phyloP scores from a whole-genome alignment of 2,888 invertebrate species.

The Meteorus cinctellus region DNA sequence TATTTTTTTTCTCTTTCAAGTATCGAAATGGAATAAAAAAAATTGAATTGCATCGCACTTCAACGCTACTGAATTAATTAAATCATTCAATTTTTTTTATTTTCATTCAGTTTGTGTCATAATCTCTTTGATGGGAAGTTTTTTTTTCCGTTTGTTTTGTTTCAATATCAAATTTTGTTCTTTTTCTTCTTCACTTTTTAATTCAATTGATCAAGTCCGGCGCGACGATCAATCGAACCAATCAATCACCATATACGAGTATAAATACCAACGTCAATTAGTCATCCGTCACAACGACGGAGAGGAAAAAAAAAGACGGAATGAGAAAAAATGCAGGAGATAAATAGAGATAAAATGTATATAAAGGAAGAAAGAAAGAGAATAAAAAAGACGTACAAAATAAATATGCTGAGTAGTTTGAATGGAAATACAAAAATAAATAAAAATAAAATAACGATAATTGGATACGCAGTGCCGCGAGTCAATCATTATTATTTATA shows the following conservation, averaged over 20 bases:
- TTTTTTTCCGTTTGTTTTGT: no score
- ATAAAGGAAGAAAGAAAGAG: background rate
- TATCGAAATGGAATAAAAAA: no score
- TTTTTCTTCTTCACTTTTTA: background rate
- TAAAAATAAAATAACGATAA: conserved; percentile 18
- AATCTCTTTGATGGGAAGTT: no score
- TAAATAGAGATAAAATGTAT: background rate
- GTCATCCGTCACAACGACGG: conserved; percentile 1
- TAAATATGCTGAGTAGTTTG: conserved; percentile 25
- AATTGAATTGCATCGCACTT: no score
- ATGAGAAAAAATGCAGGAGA: conserved; percentile 3
- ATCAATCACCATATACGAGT: background rate
- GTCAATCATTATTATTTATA: conserved; percentile 27
- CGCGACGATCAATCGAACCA: conserved; percentile 5
- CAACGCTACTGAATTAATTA: no score
- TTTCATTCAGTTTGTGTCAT: no score
- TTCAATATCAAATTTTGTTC: background rate
- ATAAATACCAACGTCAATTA: conserved; percentile 16
- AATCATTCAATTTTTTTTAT: no score
- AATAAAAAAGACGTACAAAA: background rate
- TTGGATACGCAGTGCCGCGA: conserved; percentile 23
- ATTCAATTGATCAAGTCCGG: conserved; percentile 1
- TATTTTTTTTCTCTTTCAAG: no score
- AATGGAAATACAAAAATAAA: conserved; percentile 15
- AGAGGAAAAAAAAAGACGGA: background rate